These are phyloP conservation scores for Carlito syrichta DNA, from an alignment of 2,113 vertebrate species.

Conservation along the genomic window DNA sequence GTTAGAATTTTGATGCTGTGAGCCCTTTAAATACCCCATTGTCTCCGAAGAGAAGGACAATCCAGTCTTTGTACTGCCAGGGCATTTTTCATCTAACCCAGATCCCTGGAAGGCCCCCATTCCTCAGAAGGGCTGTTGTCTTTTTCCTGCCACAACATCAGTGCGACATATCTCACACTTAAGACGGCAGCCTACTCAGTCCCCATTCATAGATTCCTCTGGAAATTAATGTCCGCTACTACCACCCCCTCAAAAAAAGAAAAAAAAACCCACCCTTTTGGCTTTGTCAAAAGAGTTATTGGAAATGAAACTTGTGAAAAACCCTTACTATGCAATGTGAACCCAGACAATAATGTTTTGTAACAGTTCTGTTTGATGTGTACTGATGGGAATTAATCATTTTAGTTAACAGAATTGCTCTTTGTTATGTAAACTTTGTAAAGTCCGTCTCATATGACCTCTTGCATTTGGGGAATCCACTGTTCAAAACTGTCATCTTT, in stretches of 20 bases:
- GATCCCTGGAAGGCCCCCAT: slow-evolving; percentile 84
- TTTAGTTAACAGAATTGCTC: slow-evolving; percentile 86
- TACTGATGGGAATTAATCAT: slow-evolving; percentile 86
- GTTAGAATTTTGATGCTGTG: slow-evolving; percentile 83
- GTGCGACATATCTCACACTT: slow-evolving; percentile 82
- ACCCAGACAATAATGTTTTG: slow-evolving; percentile 89
- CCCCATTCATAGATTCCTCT: slow-evolving; percentile 87
- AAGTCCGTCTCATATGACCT: slow-evolving; percentile 84
- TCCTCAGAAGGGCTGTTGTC: slow-evolving; percentile 86
- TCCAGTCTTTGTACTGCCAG: slow-evolving; percentile 86
- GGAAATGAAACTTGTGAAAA: slow-evolving; percentile 83
- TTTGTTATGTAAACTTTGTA: slow-evolving; percentile 90
- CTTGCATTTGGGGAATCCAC: slow-evolving; percentile 80
- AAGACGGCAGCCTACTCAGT: slow-evolving; percentile 82
- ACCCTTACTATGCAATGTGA: slow-evolving; percentile 73
- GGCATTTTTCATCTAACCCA: slow-evolving; percentile 80
- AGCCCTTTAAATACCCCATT: slow-evolving; percentile 79
- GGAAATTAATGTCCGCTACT: slow-evolving; percentile 78
- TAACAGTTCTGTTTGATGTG: slow-evolving; percentile 87
- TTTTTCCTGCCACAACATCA: slow-evolving; percentile 85
- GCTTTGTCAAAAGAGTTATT: slow-evolving; percentile 82
- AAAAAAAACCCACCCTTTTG: slow-evolving; percentile 70
- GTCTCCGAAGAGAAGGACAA: slow-evolving; percentile 84
- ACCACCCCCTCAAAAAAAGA: slow-evolving; percentile 32
- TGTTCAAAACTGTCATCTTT: slow-evolving; percentile 81